These are phyloP conservation scores for Prorops nasuta DNA, from an alignment of 1,140 invertebrate species.

Conservation along the genomic window DNA sequence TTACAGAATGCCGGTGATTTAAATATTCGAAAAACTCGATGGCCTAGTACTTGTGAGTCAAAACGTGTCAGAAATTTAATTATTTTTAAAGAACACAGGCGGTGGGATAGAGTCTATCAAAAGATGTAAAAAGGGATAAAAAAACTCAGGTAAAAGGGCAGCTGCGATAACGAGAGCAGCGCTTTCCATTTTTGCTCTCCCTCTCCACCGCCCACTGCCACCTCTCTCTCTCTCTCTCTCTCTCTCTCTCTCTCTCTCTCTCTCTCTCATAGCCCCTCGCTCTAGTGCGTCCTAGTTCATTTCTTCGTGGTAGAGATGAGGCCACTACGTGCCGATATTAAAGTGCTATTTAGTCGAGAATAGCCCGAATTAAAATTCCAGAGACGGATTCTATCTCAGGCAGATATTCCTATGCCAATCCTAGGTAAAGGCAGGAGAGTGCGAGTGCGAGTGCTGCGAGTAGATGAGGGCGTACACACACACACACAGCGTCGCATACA, in stretches of 20 bases:
- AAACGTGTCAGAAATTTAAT: no score
- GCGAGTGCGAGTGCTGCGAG: background rate
- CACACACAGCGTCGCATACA: background rate
- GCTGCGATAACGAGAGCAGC: background rate
- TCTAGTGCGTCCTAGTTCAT: background rate
- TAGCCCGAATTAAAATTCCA: conserved; percentile 15
- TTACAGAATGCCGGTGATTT: no score
- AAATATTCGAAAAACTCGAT: no score
- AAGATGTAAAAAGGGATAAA: no score
- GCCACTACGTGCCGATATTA: conserved; percentile 6
- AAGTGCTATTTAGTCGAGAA: conserved; percentile 1
- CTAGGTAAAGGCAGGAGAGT: background rate
- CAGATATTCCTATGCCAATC: background rate
- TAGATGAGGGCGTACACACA: background rate
- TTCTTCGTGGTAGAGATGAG: background rate
- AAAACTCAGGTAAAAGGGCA: background rate
- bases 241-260: background rate
- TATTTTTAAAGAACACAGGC: no score
- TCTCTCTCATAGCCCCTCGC: background rate
- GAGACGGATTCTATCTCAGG: background rate
- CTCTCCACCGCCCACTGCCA: background rate
- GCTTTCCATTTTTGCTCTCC: conserved; percentile 1
- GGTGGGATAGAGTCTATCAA: no score
- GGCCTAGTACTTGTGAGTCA: no score
- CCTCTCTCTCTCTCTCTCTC: conserved; percentile 2